Evolutionary conservation across 1,140 invertebrate genomes (phyloP).

Genomic region (Drosophila seguyi): DNA sequence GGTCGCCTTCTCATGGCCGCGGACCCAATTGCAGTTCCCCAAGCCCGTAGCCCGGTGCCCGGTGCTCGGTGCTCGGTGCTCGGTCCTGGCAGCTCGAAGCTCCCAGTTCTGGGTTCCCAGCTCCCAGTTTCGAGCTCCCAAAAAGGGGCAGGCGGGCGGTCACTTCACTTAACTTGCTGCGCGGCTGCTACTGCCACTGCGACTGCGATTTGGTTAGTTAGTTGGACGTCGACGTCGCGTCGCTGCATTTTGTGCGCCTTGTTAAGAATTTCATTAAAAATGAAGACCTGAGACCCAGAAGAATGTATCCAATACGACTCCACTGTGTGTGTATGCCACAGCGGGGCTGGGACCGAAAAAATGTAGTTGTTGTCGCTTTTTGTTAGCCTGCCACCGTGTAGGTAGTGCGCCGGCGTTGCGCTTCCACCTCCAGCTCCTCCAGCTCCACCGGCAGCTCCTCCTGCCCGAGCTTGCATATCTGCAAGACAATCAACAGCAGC

Average conservation of each 20-base stretch:
- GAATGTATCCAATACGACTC: slow-evolving; percentile 62
- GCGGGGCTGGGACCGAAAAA: slow-evolving; percentile 71
- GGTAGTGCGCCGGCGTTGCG: slow-evolving; percentile 76
- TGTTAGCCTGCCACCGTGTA: slow-evolving; percentile 80
- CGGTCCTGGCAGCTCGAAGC: background rate
- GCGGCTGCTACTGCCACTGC: slow-evolving; percentile 58
- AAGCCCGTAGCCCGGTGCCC: no score
- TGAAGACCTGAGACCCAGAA: slow-evolving; percentile 84
- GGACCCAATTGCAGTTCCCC: slow-evolving; percentile 58
- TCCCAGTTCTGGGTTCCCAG: slow-evolving; percentile 11
- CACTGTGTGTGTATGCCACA: slow-evolving; percentile 25
- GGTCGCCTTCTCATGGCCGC: slow-evolving; percentile 68
- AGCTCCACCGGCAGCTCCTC: slow-evolving; percentile 1
- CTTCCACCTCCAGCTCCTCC: slow-evolving; percentile 31
- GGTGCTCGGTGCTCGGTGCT: background rate
- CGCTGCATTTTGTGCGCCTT: slow-evolving; percentile 81
- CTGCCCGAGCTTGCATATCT: slow-evolving; percentile 70
- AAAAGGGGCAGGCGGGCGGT: slow-evolving; percentile 77
- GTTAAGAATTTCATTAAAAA: slow-evolving; percentile 85
- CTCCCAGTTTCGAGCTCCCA: slow-evolving; percentile 28
- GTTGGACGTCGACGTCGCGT: slow-evolving; percentile 54
- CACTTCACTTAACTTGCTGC: slow-evolving; percentile 69
- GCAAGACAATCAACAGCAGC: slow-evolving; percentile 73
- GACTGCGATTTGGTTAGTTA: slow-evolving; percentile 80
- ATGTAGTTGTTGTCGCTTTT: slow-evolving; percentile 81